These are phyloP conservation scores for Drosophila sechellia DNA, from an alignment of 1,140 invertebrate genomes.

Conservation along the genomic window DNA sequence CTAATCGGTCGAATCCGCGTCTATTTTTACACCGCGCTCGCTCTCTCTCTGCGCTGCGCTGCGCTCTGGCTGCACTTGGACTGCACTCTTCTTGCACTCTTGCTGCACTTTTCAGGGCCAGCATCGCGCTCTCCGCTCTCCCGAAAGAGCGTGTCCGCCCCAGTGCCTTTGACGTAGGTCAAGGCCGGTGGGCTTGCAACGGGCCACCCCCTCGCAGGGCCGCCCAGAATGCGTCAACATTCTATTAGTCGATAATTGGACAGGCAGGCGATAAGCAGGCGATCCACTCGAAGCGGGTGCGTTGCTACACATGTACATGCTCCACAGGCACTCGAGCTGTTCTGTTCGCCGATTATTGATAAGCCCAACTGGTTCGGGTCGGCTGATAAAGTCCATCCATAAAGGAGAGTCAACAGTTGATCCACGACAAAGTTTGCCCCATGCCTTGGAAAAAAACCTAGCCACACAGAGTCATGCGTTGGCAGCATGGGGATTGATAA, in stretches of 20 bases:
- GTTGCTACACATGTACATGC: conserved; percentile 28
- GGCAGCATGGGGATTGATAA: conserved; percentile 35
- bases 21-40: conserved; percentile 62
- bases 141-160: neutral
- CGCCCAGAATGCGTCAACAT: conserved; percentile 20
- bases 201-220: neutral
- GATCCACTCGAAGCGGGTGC: conserved; percentile 35
- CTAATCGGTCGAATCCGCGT: conserved; percentile 64
- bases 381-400: conserved; percentile 30
- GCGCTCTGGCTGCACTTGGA: conserved; percentile 45
- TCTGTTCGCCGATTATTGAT: conserved; percentile 60
- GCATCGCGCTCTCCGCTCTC: conserved; percentile 36
- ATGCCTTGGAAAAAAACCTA: conserved; percentile 26
- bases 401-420: neutral
- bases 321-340: conserved; percentile 32
- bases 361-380: conserved; percentile 27
- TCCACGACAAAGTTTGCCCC: neutral
- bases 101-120: conserved; percentile 66
- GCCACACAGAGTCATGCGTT: conserved; percentile 27
- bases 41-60: conserved; percentile 11
- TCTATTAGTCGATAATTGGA: conserved; percentile 30
- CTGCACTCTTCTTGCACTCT: neutral
- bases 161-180: conserved; percentile 71
- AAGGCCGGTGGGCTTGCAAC: conserved; percentile 59
- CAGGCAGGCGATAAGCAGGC: conserved; percentile 20